Evolutionary conservation across 1,140 invertebrate species (phyloP), one percentile per base, ranked within the genome.

Genomic region (Cydia fagiglandana): DNA sequence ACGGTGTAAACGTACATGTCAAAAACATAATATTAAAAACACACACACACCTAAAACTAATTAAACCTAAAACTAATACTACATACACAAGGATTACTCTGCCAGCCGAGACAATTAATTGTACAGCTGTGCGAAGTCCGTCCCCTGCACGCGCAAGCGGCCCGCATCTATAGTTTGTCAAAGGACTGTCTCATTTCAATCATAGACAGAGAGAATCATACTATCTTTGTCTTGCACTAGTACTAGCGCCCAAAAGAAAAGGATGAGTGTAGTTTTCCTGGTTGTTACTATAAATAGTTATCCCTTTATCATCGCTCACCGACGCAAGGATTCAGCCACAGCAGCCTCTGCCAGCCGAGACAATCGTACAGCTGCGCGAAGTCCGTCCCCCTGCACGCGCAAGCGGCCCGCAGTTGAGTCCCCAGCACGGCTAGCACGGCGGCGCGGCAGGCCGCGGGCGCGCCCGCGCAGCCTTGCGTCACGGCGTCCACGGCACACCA

Each of bases 241-340:
- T 24, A 24, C 24, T 24, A 24, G 24, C 24, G 2, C 24, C 24
- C 24, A 24, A 24, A 24, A 24, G 24, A 24, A 24, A 24, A 24
- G 24, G 24, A 0, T 24, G 24, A 24, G 1, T 24, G 2, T 24
- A 24, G 24, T 24, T 24, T 24, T 24, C 24, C 24, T 24, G 24
- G 1, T 24, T 24, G 24, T 24, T 24, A 24, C 24, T 24, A 24
- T 24, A 30, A 30, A 30, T 4, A 30, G 30, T 30, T 30, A 50
- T 4, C 12, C 12, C 12, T 50, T 76, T 3, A 70, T 70, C 56
- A 70, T 45, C 47, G 94, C 96, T 96, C 91, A 98, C 97, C 97
- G 73, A 98, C 97, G 88, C 97, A 98, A 6, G 97, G 96, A 87
- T 98, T 98, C 70, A 98, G 95, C 97, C 97, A 98, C 4, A 98